Evolutionary conservation across 2,797 vertebrate genomes (phyloP).

Genomic region (Odontamblyopus lacepedii): DNA sequence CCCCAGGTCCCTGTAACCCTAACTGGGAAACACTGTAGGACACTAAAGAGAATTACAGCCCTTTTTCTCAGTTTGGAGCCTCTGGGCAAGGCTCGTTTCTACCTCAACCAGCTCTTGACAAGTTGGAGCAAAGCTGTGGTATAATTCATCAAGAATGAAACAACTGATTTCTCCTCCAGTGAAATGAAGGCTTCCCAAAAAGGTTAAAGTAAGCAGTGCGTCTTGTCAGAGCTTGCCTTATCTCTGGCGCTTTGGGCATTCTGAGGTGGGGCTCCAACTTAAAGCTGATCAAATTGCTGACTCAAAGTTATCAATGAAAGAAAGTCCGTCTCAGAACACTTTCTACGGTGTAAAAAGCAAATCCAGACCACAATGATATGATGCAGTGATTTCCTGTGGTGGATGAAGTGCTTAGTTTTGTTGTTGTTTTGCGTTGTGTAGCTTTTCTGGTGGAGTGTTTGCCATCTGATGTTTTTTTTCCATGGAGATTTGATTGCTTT

Average conservation of each 20-base stretch:
- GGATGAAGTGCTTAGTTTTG: too few relatives aligned
- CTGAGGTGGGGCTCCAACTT: not conserved
- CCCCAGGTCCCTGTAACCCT: too few relatives aligned
- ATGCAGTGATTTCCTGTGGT: too few relatives aligned
- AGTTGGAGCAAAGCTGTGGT: conserved; percentile 42
- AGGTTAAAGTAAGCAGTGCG: conserved; percentile 7
- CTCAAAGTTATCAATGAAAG: conserved; percentile 17
- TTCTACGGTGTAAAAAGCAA: not conserved
- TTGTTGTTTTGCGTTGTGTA: too few relatives aligned
- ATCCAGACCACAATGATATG: not conserved
- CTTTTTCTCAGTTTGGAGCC: conserved; percentile 21
- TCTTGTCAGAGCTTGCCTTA: conserved; percentile 46
- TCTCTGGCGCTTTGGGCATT: not conserved
- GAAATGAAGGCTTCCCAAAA: conserved; percentile 22
- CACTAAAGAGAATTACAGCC: conserved; percentile 20
- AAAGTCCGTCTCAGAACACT: not conserved
- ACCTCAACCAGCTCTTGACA: conserved; percentile 42
- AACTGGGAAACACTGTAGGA: too few relatives aligned
- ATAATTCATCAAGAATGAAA: conserved; percentile 40
- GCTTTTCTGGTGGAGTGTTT: too few relatives aligned
- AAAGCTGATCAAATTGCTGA: not conserved
- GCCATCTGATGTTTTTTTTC: too few relatives aligned
- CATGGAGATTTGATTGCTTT: too few relatives aligned
- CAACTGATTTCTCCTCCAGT: conserved; percentile 20
- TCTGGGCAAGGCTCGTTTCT: conserved; percentile 43